These are phyloP conservation scores for Microctenopoma stevenorrisi DNA, from an alignment of 2,797 vertebrate species.

Conservation along the genomic window DNA sequence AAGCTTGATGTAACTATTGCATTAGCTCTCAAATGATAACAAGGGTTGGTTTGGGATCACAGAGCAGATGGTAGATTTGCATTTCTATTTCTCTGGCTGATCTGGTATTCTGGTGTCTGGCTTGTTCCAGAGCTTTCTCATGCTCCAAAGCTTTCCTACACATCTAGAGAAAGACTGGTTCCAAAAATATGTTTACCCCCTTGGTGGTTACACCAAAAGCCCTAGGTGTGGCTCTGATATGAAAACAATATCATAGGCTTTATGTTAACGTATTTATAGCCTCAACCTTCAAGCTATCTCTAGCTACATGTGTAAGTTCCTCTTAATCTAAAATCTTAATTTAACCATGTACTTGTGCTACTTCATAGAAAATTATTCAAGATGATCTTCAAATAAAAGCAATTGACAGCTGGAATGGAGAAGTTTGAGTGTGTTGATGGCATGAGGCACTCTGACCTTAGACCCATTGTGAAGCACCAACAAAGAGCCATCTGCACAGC, in stretches of 20 bases:
- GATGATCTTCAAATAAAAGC: constrained; percentile 45
- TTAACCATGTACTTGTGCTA: constrained; percentile 27
- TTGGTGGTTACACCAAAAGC: constrained; percentile 4
- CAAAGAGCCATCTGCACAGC: constrained; percentile 89
- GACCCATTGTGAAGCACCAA: constrained; percentile 85
- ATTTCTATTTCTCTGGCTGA: constrained; percentile 74
- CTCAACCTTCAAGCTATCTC: constrained; percentile 28
- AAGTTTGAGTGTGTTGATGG: constrained; percentile 75
- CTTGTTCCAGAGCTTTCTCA: constrained; percentile 43
- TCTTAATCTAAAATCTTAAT: constrained; percentile 37
- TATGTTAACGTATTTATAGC: constrained; percentile 18
- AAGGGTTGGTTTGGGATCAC: constrained; percentile 70
- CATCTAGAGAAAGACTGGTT: constrained; percentile 23
- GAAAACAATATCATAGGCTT: constrained; percentile 9
- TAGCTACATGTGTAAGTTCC: constrained; percentile 49
- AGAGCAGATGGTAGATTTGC: constrained; percentile 84
- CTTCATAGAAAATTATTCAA: constrained; percentile 32
- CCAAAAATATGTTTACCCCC: constrained; percentile 3
- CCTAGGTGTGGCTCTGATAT: constrained; percentile 10
- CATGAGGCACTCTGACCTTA: constrained; percentile 80
- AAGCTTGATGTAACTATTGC: constrained; percentile 42
- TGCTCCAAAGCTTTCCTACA: constrained; percentile 26
- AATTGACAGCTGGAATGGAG: constrained; percentile 72
- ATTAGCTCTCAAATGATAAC: constrained; percentile 62
- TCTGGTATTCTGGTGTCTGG: constrained; percentile 66